Base-by-base conservation (phyloP, 2,113 vertebrate genomes). In the Bolborhynchus lineola region DNA sequence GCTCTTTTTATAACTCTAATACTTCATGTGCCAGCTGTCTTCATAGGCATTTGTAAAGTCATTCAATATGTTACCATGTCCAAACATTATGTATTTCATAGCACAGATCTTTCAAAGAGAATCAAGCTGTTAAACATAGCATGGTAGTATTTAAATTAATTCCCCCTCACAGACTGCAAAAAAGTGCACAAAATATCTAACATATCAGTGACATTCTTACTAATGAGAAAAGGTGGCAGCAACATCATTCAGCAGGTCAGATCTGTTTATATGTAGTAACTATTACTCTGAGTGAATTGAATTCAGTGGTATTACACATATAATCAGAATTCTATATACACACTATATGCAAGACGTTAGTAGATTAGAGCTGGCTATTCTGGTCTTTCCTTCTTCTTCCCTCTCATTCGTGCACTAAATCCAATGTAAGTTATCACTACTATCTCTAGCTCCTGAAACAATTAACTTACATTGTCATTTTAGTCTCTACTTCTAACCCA, bases 41-140 rank as follows among this genome's bases (percentile, higher is more conserved):
- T 39, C 65, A 31, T 11, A 68, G 2, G 14, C 35, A 31, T 23
- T 60, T 64, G 29, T 41, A 59, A n/a, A 52, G 44, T n/a, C 13
- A 39, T 33, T 35, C 37, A 59, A 26, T 6, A 10, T 6, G 31
- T 35, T 18, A 25, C 28, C 37, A 7, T 0, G 1, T 6, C 28
- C 6, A 3, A 67, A 62, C 12, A 53, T 1, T 39, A 23, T 0
- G 1, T 72, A 46, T 21, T n/a, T 53, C 44, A 41, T 28, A 16
- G n/a, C 60, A 39, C 4, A 35, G 29, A 6, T 4, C 25, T 53
- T 28, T 31, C 42, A 8, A 0, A 60, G 29, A 15, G 28, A 74
- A 53, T 23, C 8, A 6, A n/a, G 28, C 11, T 21, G 59, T 52
- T 62, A 46, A 60, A 47, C 83, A 19, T 2, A 69, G 9, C 53